Conservation (phyloP, 2,113 vertebrate genomes). For the Phalacrocorax aristotelis region DNA sequence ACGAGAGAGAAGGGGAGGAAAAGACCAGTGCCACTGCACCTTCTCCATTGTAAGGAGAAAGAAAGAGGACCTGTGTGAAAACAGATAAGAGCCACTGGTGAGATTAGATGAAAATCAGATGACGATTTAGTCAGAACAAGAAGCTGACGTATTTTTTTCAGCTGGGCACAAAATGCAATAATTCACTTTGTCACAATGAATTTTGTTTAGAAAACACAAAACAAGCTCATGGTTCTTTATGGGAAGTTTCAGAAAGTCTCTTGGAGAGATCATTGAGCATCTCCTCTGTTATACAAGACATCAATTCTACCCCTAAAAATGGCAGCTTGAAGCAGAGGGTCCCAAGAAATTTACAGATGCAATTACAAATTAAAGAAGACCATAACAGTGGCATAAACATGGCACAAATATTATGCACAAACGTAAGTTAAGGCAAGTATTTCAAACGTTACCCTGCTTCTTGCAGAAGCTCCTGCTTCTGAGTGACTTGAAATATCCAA, state of each 20-base stretch:
- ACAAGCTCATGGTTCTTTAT: neutral
- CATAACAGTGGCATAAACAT: neutral
- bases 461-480: neutral
- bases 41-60: neutral
- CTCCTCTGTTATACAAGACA: neutral
- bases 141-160: neutral
- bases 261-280: neutral
- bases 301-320: neutral
- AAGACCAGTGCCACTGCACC: neutral
- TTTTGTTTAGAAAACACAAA: neutral
- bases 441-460: neutral
- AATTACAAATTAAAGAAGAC: neutral
- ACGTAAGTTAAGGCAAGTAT: neutral
- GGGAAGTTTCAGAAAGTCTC: neutral
- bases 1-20: neutral
- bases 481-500: neutral
- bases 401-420: neutral
- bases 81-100: neutral
- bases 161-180: neutral
- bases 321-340: neutral
- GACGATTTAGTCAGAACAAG: neutral
- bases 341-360: neutral
- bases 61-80: neutral
- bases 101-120: neutral
- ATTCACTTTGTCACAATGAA: neutral